A percentile compares a stretch with the other conserved stretches of the same genome.
Conservation (phyloP, 1,140 invertebrate genomes). For the Phymorhynchus buccinoides region DNA sequence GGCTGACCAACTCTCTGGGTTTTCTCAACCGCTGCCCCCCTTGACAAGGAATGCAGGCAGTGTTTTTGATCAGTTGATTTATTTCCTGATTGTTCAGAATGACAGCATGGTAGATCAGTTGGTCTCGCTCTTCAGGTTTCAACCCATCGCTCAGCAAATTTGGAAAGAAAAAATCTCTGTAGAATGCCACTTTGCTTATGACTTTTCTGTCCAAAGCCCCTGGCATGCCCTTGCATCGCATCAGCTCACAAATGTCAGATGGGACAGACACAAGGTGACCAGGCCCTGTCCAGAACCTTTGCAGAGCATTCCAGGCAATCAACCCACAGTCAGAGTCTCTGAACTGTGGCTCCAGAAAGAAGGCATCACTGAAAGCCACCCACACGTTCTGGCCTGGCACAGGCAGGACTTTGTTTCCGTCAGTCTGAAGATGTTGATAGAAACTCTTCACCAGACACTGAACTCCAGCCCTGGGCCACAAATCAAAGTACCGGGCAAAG, state of each 20-base stretch:
- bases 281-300: constrained; percentile 32
- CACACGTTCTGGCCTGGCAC: background rate
- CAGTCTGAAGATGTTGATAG: constrained; percentile 10
- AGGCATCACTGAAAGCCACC: constrained; percentile 4
- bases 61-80: constrained; percentile 23
- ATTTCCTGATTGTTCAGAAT: constrained; percentile 11
- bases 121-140: constrained; percentile 30
- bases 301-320: constrained; percentile 29
- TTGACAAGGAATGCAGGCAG: constrained; percentile 28
- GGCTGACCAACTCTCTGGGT: constrained; percentile 33
- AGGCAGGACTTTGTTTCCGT: constrained; percentile 20
- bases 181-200: constrained; percentile 14
- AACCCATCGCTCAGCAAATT: constrained; percentile 24
- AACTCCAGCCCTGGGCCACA: constrained; percentile 31
- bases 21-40: background rate
- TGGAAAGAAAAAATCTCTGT: constrained; percentile 35
- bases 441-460: constrained; percentile 4
- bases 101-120: constrained; percentile 21
- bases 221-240: background rate
- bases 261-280: constrained; percentile 27
- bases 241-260: constrained; percentile 9
- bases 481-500: constrained; percentile 14
- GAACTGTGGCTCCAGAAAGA: constrained; percentile 28
- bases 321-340: constrained; percentile 18
- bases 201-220: background rate